Conservation (phyloP, 2,797 vertebrate genomes). For the Esox lucius region DNA sequence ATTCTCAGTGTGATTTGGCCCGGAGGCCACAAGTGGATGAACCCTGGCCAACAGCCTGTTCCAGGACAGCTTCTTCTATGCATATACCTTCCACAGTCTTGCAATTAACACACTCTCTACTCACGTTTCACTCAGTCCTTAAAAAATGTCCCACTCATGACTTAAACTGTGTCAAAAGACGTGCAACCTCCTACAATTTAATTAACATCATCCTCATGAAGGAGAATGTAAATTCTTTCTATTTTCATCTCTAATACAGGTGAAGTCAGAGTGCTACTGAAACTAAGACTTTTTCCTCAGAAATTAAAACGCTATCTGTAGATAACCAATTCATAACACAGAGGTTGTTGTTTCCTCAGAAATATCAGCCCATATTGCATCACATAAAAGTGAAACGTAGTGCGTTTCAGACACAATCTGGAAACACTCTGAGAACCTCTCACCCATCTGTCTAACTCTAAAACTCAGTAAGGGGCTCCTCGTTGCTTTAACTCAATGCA, state of each 20-base stretch:
- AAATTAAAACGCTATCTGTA: not conserved
- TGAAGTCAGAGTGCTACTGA: too few relatives aligned
- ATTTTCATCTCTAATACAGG: too few relatives aligned
- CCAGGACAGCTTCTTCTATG: not conserved
- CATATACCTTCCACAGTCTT: not conserved
- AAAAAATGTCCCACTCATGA: constrained; percentile 12
- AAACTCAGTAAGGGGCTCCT: constrained; percentile 11
- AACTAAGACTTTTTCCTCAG: not conserved
- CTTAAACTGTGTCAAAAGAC: constrained; percentile 1
- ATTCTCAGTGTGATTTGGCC: not conserved
- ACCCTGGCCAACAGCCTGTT: not conserved
- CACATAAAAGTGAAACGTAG: not conserved
- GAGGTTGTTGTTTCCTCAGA: not conserved
- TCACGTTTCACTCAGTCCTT: not conserved
- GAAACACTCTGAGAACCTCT: constrained; percentile 46
- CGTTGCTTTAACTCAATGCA: constrained; percentile 3
- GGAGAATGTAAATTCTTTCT: too few relatives aligned
- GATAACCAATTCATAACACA: not conserved
- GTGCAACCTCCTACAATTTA: not conserved
- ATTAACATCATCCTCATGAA: constrained; percentile 3
- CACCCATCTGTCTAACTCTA: constrained; percentile 46
- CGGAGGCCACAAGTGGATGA: not conserved
- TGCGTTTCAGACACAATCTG: constrained; percentile 38
- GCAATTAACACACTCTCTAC: not conserved
- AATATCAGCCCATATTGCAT: not conserved